Percentiles rank a stretch among this genome's conserved stretches.
These are phyloP conservation scores for Coboldia fuscipes DNA, from an alignment of 1,140 invertebrate species.

Conservation along the genomic window DNA sequence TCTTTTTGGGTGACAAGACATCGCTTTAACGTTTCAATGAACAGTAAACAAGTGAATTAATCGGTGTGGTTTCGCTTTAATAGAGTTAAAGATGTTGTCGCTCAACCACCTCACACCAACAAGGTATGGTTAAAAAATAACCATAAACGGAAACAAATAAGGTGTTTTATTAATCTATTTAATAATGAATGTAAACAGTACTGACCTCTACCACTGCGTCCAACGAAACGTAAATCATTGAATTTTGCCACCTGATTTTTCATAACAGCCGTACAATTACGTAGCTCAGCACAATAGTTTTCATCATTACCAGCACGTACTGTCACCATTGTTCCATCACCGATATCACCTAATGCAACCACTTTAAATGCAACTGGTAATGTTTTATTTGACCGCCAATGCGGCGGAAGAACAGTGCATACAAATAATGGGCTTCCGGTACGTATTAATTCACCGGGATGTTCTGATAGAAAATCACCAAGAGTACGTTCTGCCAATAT, in stretches of 20 bases:
- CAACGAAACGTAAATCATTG: constrained; percentile 93
- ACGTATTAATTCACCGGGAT: constrained; percentile 76
- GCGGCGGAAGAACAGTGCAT: constrained; percentile 76
- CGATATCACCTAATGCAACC: constrained; percentile 67
- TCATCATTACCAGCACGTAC: constrained; percentile 93
- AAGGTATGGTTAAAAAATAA: constrained; percentile 35
- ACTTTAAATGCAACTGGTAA: constrained; percentile 87
- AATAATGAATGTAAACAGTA: too few relatives aligned
- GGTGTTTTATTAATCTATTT: constrained; percentile 4
- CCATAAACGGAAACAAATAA: constrained; percentile 32
- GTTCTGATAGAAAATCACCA: constrained; percentile 77
- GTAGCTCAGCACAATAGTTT: constrained; percentile 84
- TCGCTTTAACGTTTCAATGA: too few relatives aligned
- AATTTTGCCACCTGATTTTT: constrained; percentile 97
- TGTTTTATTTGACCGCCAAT: constrained; percentile 97
- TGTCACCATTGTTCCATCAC: constrained; percentile 88
- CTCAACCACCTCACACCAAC: too few relatives aligned
- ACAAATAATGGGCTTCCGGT: constrained; percentile 85
- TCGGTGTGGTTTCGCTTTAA: too few relatives aligned
- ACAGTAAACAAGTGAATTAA: too few relatives aligned
- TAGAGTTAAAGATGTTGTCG: too few relatives aligned
- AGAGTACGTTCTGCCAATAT: constrained; percentile 66
- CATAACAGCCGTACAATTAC: constrained; percentile 86
- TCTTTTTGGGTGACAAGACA: too few relatives aligned
- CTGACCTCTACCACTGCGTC: constrained; percentile 90